Evolutionary conservation across 2,888 invertebrate species (phyloP), one percentile per base, ranked within the genome.

Genomic region (Idaea aversata): DNA sequence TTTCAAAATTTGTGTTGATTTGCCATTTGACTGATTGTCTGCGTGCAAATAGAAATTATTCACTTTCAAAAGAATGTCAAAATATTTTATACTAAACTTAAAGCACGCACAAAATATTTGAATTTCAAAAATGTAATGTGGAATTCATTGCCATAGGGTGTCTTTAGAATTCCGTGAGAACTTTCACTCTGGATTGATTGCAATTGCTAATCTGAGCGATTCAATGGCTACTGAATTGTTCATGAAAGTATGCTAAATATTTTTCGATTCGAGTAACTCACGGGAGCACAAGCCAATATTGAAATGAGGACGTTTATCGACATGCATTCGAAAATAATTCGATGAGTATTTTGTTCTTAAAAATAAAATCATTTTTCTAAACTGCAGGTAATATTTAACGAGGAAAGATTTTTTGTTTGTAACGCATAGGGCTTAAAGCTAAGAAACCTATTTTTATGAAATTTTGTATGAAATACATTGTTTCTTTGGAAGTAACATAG

Each of bases 111-210:
- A 47, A 10, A 47, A 10, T 47, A 47, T 47, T 47, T 47, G 47
- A 47, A 47, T 47, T 10, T 47, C 5, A 47, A 13, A 13, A 47
- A 47, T 47, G 47, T 47, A 13, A 47, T 47, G 10, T 13, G 47
- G 59, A 59, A 59, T 15, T 35, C 60, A 61, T 57, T 16, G 68
- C 68, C 68, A 60, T 36, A 60, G 68, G 68, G 25, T 63, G 34
- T 63, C 68, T 63, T 68, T 65, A 61, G 16, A 35, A 66, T 68
- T 66, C 68, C 6, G 38, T 73, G 73, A 62, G 72, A 73, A 72
- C 70, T 65, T 63, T 62, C 67, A 70, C 63, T 67, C 72, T 4
- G 13, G 4, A 47, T 47, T 47, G 47, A 47, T 47, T n/a, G n/a
- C 47, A 47, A 13, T 5, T 13, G 47, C 47, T 47, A 47, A 47